Base-by-base conservation (phyloP, 1,140 invertebrate species). In the Sycophaga agraensis region DNA sequence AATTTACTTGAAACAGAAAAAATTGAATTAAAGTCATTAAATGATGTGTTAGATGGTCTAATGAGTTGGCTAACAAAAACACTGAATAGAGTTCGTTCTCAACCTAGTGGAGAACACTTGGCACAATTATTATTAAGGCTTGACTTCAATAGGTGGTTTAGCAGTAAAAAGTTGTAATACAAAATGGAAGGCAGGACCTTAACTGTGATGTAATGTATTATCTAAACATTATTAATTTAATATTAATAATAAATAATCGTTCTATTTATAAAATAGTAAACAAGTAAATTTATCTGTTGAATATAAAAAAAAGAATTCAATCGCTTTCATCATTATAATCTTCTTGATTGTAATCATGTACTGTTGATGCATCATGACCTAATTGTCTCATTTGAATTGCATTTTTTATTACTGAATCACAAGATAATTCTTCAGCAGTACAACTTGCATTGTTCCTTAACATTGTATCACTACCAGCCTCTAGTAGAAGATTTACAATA, bases 141-240 rank as follows among this genome's bases (percentile, higher is more conserved):
- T 19, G 89, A 91, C 76, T 91, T 88, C 63, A 91, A 91, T 73
- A 81, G 86, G 57, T 91, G 89, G 88, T 89, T 90, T 60, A 89
- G 86, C 54, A 78, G 72, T 67, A 79, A 80, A 69, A 58, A 53
- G n/a, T 37, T 64, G 24, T 64, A 49, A n/a, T n/a, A n/a, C n/a
- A 63, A 37, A 28, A 11, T 8, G 9, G 28, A 46, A 54, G 43
- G 21, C 40, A 21, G 37, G 16, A 58, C 16, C 53, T 42, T 31
- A 14, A 57, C 19, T 62, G 34, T 14, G 12, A 49, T 50, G 35
- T 53, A 45, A 42, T 11, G 17, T 39, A 62, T 53, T 24, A 28
- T 56, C 19, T 63, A 51, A 63, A 63, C 19, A 43, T 9, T 31
- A 55, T 50, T 58, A 48, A 54, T 48, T 46, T 53, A 49, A 49